phyloP scores from a whole-genome alignment of 2,113 vertebrate genomes.

The Synodontis membranacea region DNA sequence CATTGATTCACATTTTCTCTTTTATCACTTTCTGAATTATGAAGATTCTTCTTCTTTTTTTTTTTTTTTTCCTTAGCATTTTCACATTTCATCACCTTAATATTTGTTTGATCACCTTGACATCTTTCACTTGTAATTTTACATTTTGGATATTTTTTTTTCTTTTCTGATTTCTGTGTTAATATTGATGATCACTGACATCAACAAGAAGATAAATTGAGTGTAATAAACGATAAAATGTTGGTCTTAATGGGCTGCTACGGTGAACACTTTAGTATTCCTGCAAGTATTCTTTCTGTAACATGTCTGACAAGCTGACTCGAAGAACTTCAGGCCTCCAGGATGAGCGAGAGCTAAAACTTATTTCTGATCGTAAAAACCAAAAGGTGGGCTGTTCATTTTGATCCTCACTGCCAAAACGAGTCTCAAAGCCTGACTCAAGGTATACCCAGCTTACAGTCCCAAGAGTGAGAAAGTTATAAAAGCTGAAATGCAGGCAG shows the following conservation, averaged over 20 bases:
- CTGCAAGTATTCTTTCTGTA: background rate
- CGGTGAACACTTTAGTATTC: background rate
- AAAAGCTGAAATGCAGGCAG: conserved; percentile 16
- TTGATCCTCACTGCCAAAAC: background rate
- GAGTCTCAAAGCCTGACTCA: background rate
- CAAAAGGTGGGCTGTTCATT: background rate
- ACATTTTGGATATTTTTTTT: no score
- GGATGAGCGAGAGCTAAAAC: background rate
- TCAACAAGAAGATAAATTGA: background rate
- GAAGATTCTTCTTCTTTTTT: no score
- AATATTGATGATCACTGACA: background rate
- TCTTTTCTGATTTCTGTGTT: background rate
- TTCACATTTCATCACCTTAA: background rate
- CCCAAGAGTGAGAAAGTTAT: conserved; percentile 14
- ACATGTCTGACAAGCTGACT: background rate
- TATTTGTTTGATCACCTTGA: no score
- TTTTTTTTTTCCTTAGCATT: background rate
- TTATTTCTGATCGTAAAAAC: background rate
- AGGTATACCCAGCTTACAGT: background rate
- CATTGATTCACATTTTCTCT: background rate
- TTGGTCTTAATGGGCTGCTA: background rate
- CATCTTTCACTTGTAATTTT: no score
- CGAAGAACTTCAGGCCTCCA: background rate
- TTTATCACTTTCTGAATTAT: background rate
- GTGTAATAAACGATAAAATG: background rate